phyloP scores from a whole-genome alignment of 2,888 invertebrate species.

The Autographa pulchrina region DNA sequence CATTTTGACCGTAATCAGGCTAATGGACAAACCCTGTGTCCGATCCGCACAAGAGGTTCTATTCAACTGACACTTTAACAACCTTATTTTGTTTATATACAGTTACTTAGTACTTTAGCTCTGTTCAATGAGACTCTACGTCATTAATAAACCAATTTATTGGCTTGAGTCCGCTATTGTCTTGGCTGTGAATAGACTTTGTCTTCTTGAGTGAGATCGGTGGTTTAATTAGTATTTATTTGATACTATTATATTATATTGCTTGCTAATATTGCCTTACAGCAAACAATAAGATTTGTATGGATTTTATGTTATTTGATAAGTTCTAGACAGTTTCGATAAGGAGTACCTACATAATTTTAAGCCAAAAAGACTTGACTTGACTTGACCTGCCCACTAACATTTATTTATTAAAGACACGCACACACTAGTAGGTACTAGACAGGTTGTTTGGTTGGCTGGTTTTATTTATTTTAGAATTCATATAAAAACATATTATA shows the following conservation, averaged over 20 bases:
- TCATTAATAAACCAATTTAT: constrained; percentile 56
- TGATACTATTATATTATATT: neutral
- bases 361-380: too few species aligned
- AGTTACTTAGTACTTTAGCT: constrained; percentile 73
- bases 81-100: constrained; percentile 78
- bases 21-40: constrained; percentile 85
- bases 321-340: too few species aligned
- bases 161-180: constrained; percentile 27
- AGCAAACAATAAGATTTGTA: neutral
- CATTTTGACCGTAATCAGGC: constrained; percentile 87
- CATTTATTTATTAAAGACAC: too few species aligned
- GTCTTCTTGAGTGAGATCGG: neutral
- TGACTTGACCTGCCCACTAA: too few species aligned
- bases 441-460: too few species aligned
- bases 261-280: neutral
- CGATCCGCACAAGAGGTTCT: constrained; percentile 77
- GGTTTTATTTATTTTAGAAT: too few species aligned
- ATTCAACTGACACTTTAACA: constrained; percentile 79
- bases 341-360: too few species aligned
- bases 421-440: too few species aligned
- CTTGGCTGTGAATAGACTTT: constrained; percentile 26
- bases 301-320: neutral
- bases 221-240: constrained; percentile 17
- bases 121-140: constrained; percentile 58
- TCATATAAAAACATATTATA: too few species aligned